Evolutionary conservation across 2,797 vertebrate genomes (phyloP).

Genomic region (Galago senegalensis): DNA sequence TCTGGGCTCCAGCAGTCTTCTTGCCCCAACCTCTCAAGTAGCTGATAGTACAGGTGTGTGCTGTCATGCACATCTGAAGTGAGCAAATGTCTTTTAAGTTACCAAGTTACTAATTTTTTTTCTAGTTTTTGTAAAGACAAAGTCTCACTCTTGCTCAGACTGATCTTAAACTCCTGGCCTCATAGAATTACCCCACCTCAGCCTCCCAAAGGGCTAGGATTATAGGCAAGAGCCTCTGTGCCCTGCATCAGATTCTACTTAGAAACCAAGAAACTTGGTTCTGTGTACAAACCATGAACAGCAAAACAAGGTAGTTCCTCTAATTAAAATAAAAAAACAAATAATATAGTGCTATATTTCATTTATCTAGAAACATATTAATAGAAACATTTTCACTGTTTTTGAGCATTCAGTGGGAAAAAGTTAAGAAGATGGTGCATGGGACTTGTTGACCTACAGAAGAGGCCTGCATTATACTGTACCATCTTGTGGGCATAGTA

Average conservation of each 20-base stretch:
- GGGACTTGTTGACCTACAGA: background rate
- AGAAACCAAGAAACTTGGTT: background rate
- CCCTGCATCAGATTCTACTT: background rate
- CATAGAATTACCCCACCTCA: background rate
- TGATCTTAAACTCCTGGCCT: background rate
- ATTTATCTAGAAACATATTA: background rate
- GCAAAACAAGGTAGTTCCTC: background rate
- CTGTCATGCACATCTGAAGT: too few species aligned
- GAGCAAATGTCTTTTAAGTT: too few species aligned
- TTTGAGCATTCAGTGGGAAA: background rate
- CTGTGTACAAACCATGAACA: background rate
- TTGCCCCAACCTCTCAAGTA: background rate
- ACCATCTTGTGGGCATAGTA: background rate
- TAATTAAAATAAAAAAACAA: background rate
- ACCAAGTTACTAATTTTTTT: background rate
- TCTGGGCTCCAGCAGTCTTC: background rate
- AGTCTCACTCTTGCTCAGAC: background rate
- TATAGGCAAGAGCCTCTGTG: background rate
- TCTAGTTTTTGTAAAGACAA: background rate
- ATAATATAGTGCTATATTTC: background rate
- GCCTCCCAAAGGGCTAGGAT: background rate
- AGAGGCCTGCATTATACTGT: too few species aligned
- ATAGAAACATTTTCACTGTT: background rate
- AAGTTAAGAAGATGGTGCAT: background rate
- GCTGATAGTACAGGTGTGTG: background rate